Evolutionary conservation across 2,113 vertebrate genomes (phyloP), one percentile per base, ranked within the genome.

Genomic region (Chionomys nivalis): DNA sequence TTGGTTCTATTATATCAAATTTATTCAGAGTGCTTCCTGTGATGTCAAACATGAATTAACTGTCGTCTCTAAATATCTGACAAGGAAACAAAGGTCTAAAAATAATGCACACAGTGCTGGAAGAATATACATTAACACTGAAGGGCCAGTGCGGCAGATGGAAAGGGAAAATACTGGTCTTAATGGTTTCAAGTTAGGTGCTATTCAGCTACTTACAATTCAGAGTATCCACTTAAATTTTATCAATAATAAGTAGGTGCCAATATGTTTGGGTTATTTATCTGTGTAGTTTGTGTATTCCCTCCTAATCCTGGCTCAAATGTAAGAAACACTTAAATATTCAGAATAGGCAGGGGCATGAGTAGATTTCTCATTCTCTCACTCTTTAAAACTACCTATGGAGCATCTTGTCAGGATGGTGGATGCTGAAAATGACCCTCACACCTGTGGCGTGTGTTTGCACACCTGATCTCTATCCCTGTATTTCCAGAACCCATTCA

Each of bases 61-160:
- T 92, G 2, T 47, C 88, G 90, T 88, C 63, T 88, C 79, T 78
- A 21, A 86, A 94, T 72, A 90, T 95, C 76, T 93, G 55, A 85
- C 92, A 86, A 90, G 31, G 90, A 95, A 96, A 94, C 76, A 66
- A 86, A 76, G 44, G 93, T 96, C 90, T 93, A 89, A 94, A 96
- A 87, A 68, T 92, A 89, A 33, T 7, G 21, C 24, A 2, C 63
- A n/a, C 23, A 8, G 36, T 23, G 10, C 70, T 88, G 8, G 72
- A 87, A 55, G 58, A 89, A 44, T 85, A 47, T 52, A 17, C 28
- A 91, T n/a, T 44, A 79, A 88, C 79, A 65, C 65, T 4, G 7
- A 42, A 66, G 19, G 47, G 33, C 31, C 44, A 24, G 55, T 24
- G 13, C 19, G 2, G 23, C 65, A 47, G 21, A 1, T 68, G 10